Conservation (phyloP, 37 sponge, comb jelly and placozoan genomes). For the Oopsacas minuta region DNA sequence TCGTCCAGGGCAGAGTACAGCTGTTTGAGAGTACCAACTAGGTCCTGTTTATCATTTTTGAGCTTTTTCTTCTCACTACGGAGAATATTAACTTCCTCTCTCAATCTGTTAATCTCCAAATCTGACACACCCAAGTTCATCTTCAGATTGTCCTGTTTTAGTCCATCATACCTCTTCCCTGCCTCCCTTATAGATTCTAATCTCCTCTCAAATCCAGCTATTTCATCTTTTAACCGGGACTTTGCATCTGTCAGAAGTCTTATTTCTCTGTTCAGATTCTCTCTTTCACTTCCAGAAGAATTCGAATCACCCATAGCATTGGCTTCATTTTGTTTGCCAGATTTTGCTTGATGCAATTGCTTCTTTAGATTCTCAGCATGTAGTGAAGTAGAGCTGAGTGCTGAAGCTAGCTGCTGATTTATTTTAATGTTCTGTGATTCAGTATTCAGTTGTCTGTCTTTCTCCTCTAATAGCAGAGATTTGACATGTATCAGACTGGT, state of each 20-base stretch:
- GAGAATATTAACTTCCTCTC: conserved; percentile 4
- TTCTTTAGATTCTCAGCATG: neutral
- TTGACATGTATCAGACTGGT: neutral
- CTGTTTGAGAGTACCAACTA: neutral
- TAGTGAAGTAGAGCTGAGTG: neutral
- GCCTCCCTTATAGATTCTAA: neutral
- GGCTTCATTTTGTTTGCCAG: neutral
- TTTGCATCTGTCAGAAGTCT: neutral
- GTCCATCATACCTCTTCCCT: conserved; percentile 14
- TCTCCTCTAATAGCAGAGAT: neutral
- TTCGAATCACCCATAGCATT: neutral
- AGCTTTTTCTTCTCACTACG: neutral
- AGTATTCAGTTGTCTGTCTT: neutral
- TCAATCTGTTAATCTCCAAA: neutral
- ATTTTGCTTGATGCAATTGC: neutral
- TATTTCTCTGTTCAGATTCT: conserved; percentile 8
- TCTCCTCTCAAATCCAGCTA: neutral
- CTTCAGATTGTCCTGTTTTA: neutral
- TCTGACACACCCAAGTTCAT: neutral
- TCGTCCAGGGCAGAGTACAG: conserved; percentile 17
- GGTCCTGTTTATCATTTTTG: neutral
- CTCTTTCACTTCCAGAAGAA: neutral
- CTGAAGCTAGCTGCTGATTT: neutral
- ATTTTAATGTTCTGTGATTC: neutral
- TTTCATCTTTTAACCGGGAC: neutral